Percentiles rank a stretch among this genome's conserved stretches.
These are phyloP conservation scores for Trachelus stipa DNA, from an alignment of 2,888 invertebrate genomes.

Conservation along the genomic window DNA sequence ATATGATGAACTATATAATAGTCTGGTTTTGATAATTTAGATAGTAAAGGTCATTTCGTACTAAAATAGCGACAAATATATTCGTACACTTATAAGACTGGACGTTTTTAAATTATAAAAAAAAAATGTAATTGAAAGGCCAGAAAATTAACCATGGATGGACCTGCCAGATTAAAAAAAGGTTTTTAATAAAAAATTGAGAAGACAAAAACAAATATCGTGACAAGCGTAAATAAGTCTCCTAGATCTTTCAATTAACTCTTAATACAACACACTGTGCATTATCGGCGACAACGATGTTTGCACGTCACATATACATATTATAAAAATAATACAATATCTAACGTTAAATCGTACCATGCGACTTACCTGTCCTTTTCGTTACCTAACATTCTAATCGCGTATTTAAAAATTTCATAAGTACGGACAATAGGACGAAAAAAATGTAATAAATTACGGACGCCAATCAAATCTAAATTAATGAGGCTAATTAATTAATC, in stretches of 20 bases:
- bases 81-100: not conserved
- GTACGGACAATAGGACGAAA: not conserved
- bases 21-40: not conserved
- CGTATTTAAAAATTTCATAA: not conserved
- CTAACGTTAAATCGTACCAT: not conserved
- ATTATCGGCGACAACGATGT: not conserved
- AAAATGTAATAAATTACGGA: not conserved
- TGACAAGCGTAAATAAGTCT: not conserved
- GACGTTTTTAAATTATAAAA: not conserved
- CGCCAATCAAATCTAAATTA: not conserved
- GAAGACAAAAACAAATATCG: not conserved
- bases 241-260: not conserved
- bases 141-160: not conserved
- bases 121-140: not conserved
- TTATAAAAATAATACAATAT: not conserved
- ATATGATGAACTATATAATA: not conserved
- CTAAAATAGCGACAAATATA: not conserved
- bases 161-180: not conserved
- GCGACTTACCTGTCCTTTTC: not conserved
- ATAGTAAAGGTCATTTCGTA: not conserved
- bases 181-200: not conserved
- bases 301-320: not conserved
- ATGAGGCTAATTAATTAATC: not conserved
- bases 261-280: not conserved
- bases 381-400: not conserved